These are phyloP conservation scores for Gasterosteus aculeatus DNA, from an alignment of 2,113 vertebrate species.

Conservation along the genomic window DNA sequence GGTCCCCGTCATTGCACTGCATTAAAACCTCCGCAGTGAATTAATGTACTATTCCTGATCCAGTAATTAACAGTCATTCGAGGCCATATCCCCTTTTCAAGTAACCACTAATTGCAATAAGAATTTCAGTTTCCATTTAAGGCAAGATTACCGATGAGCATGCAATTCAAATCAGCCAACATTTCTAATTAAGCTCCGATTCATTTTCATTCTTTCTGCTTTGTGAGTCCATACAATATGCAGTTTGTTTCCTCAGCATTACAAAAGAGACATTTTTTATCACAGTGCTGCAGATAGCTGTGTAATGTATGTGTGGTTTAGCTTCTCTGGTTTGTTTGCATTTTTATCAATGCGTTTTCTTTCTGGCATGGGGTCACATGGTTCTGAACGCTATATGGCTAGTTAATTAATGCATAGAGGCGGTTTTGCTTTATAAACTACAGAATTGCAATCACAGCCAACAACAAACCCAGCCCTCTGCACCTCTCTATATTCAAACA, in stretches of 20 bases:
- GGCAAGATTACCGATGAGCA: slow-evolving; percentile 72
- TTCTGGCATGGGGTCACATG: slow-evolving; percentile 39
- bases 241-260: slow-evolving; percentile 67
- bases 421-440: slow-evolving; percentile 10
- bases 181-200: slow-evolving; percentile 74
- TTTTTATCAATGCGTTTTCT: slow-evolving; percentile 44
- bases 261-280: slow-evolving; percentile 68
- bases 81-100: slow-evolving; percentile 77
- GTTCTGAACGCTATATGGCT: slow-evolving; percentile 31
- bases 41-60: slow-evolving; percentile 76
- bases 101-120: slow-evolving; percentile 80
- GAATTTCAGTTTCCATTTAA: slow-evolving; percentile 78
- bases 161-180: slow-evolving; percentile 74
- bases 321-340: slow-evolving; percentile 17
- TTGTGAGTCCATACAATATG: slow-evolving; percentile 67
- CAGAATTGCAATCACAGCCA: slow-evolving; percentile 6
- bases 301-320: slow-evolving; percentile 43
- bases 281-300: slow-evolving; percentile 72
- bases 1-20: slow-evolving; percentile 65
- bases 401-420: slow-evolving; percentile 51
- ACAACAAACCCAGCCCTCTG: neutral
- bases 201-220: slow-evolving; percentile 63
- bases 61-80: slow-evolving; percentile 78
- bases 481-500: neutral
- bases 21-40: slow-evolving; percentile 73